Conservation (phyloP, 2,113 vertebrate genomes). For the Protobothrops mucrosquamatus region DNA sequence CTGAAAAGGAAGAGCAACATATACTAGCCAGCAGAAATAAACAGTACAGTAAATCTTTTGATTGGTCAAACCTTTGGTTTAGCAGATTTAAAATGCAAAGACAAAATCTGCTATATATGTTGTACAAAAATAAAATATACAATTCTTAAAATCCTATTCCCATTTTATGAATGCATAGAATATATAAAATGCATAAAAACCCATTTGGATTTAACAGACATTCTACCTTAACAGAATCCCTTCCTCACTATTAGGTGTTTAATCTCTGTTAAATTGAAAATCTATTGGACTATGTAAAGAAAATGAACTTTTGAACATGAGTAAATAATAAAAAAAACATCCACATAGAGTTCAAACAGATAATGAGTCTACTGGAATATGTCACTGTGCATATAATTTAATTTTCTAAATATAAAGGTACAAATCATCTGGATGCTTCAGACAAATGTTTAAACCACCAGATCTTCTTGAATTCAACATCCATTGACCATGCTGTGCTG, state of each 20-base stretch:
- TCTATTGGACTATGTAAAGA: constrained; percentile 6
- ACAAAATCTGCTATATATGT: background rate
- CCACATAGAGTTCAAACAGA: constrained; percentile 17
- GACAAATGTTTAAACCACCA: background rate
- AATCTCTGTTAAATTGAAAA: background rate
- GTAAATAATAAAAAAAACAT: constrained; percentile 39
- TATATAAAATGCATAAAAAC: background rate
- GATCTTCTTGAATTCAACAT: background rate
- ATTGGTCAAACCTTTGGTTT: background rate
- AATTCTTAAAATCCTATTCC: background rate
- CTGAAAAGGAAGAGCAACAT: background rate
- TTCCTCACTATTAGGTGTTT: background rate
- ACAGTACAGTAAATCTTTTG: constrained; percentile 17
- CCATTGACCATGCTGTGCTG: background rate
- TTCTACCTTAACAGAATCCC: background rate
- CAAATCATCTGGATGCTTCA: background rate
- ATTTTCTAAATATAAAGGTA: background rate
- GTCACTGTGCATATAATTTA: background rate
- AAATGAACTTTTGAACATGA: constrained; percentile 32
- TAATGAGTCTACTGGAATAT: background rate
- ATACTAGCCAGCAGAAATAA: constrained; percentile 10
- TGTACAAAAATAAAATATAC: background rate
- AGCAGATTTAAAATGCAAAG: background rate
- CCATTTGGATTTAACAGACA: background rate
- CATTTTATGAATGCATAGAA: background rate